Base-by-base conservation (phyloP, 2,888 invertebrate genomes). In the Alviniconcha strummeri region DNA sequence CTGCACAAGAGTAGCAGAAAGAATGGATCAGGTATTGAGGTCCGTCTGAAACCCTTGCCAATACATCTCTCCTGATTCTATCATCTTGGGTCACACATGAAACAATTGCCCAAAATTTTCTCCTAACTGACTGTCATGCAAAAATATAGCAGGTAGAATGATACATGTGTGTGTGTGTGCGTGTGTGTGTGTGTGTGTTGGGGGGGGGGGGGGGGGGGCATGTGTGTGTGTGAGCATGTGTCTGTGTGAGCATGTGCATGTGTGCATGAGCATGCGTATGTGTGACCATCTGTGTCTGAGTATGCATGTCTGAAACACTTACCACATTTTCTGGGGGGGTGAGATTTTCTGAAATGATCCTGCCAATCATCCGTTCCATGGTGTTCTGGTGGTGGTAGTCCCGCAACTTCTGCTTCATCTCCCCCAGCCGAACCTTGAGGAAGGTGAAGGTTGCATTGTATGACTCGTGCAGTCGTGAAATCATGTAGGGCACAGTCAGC, bases 381-480 rank as follows among this genome's bases (percentile, higher is more conserved):
- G 89, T 89, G 84, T 90, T 87, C 74, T 81, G 87, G 52, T 84
- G 88, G 64, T 85, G 87, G 85, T 89, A 89, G 79, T 89, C 88
- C 17, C 86, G 80, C 82, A 91, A 85, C 81, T 89, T 89, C 72
- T 87, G 86, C 60, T 87, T 86, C 90, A 91, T 91, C 85, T 91
- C 91, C 67, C 86, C 84, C 55, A 90, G 86, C 76, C 89, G 85
- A 0, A 86, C 84, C 76, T 90, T 90, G 83, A 90, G 87, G 82
- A 90, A 90, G 75, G 90, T 89, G 85, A 91, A 91, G n/a, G 90
- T 91, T 57, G 87, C 87, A 82, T 87, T 87, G 88, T 89, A 91
- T 55, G 92, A 90, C 82, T 91, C 91, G 54, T 91, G 89, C 84
- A 92, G 90, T 84, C 89, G 89, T 78, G 88, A 88, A n/a, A 89